Evolutionary conservation across 64 coral and sea anemone species (phyloP).

Genomic region (Hydrozoanthus tunicans): DNA sequence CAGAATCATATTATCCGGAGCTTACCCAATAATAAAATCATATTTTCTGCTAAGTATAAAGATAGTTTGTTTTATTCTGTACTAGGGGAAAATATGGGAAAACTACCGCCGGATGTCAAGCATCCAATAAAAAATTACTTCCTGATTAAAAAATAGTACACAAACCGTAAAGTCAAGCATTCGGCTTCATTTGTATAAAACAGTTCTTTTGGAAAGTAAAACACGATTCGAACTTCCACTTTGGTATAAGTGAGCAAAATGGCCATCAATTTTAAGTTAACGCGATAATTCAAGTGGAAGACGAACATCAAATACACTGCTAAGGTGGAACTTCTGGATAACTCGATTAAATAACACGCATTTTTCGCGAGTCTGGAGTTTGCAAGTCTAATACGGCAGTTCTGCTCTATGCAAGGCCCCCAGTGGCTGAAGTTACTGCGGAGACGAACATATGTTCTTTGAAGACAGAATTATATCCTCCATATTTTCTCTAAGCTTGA

Average conservation of each 20-base stretch:
- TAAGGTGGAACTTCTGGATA: slow-evolving; percentile 15
- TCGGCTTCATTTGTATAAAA: slow-evolving; percentile 26
- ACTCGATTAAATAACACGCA: slow-evolving; percentile 32
- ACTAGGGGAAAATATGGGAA: not conserved
- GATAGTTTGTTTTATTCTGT: too few relatives aligned
- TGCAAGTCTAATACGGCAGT: not conserved
- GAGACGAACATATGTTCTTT: not conserved
- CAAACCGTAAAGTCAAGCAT: slow-evolving; percentile 6
- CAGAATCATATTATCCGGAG: too few relatives aligned
- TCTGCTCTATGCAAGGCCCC: not conserved
- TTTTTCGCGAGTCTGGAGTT: not conserved
- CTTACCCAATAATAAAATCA: too few relatives aligned
- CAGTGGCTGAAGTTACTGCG: not conserved
- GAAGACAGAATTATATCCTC: not conserved
- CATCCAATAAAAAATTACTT: slow-evolving; percentile 7
- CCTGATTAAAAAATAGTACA: slow-evolving; percentile 27
- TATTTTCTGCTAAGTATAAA: too few relatives aligned
- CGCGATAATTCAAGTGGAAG: slow-evolving; percentile 33
- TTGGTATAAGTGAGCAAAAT: not conserved
- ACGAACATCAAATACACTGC: not conserved
- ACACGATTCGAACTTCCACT: not conserved
- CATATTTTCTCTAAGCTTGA: not conserved
- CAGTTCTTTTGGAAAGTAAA: slow-evolving; percentile 3
- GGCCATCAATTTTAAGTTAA: slow-evolving; percentile 1
- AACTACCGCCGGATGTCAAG: slow-evolving; percentile 42